Base-by-base conservation (phyloP, 2,888 invertebrate species). In the Caenorhabditis japonica region DNA sequence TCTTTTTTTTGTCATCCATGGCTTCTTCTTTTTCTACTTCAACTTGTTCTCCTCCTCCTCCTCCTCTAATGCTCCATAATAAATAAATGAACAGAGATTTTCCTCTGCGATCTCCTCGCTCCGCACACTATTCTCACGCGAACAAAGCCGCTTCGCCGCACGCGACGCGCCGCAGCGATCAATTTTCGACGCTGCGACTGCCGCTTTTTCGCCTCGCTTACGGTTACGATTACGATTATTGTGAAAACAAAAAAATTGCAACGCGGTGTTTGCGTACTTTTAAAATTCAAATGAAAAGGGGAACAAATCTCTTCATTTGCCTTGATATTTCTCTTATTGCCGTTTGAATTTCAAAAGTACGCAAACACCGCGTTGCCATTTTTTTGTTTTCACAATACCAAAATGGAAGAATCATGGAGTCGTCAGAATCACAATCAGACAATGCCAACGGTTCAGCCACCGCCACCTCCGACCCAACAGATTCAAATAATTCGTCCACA, bases 81-180 rank as follows among this genome's bases (percentile, higher is more conserved):
- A 59, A 68, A 46, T 34, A 46, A 17, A 46, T 44, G 55, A 38
- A 27, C 19, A 59, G 53, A 58, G 27, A 41, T 19, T 8, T 36
- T 21, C 17, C 41, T 56, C 19, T 55, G 47, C 23, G 17, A 39
- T 36, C 52, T 58, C 46, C 27, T 27, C 1, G 34, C 1, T 13
- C 23, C 8, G 10, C 33, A 53, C 25, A 33, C 46, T 60, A 17
- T 52, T 23, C 53, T 44, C 25, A 10, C 30, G 23, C n/a, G 21
- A 21, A 36, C 60, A 39, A 49, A 51, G 47, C 47, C 68, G 69
- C 72, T 19, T 17, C 59, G 61, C 60, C 66, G 70, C 70, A 66
- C 74, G 68, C 71, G 71, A 61, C 66, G 73, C 73, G 47, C 46
- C 68, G 52, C 56, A 49, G 70, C 74, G 77, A 58, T 52, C 44